These are phyloP conservation scores for Seladonia tumulorum DNA, from an alignment of 2,888 invertebrate species.

Conservation along the genomic window DNA sequence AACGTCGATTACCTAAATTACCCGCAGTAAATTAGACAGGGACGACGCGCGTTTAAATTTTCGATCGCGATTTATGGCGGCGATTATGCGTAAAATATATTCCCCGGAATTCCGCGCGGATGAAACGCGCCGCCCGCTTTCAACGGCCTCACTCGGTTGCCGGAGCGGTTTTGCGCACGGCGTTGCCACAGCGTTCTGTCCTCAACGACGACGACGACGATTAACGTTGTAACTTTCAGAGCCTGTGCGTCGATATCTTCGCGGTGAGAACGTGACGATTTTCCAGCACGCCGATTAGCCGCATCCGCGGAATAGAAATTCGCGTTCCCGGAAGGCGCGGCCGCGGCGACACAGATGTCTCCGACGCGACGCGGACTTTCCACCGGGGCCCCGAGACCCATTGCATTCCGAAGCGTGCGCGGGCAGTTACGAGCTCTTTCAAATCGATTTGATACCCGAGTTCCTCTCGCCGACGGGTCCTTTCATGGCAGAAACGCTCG, in stretches of 20 bases:
- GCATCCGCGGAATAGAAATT: constrained; percentile 67
- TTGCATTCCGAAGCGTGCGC: constrained; percentile 63
- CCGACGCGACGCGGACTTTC: constrained; percentile 45
- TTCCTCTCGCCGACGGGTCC: constrained; percentile 42
- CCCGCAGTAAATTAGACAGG: constrained; percentile 41
- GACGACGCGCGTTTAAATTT: constrained; percentile 33
- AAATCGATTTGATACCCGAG: constrained; percentile 60
- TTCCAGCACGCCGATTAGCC: constrained; percentile 47
- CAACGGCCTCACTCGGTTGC: neutral
- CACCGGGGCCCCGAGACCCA: constrained; percentile 43
- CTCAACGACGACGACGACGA: neutral
- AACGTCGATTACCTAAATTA: constrained; percentile 42
- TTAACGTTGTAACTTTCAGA: neutral
- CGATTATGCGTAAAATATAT: constrained; percentile 35
- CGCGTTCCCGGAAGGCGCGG: constrained; percentile 61
- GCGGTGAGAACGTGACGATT: constrained; percentile 27
- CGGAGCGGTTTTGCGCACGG: neutral
- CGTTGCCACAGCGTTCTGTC: neutral
- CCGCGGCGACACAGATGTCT: constrained; percentile 49
- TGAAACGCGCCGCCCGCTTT: constrained; percentile 41
- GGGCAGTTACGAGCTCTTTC: constrained; percentile 55
- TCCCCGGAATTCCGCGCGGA: constrained; percentile 24
- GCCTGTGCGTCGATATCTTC: constrained; percentile 4
- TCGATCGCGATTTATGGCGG: constrained; percentile 46
- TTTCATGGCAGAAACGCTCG: constrained; percentile 56